Evolutionary conservation across 2,113 vertebrate species (phyloP), one percentile per base, ranked within the genome.

Genomic region (Cephalopterus ornatus): DNA sequence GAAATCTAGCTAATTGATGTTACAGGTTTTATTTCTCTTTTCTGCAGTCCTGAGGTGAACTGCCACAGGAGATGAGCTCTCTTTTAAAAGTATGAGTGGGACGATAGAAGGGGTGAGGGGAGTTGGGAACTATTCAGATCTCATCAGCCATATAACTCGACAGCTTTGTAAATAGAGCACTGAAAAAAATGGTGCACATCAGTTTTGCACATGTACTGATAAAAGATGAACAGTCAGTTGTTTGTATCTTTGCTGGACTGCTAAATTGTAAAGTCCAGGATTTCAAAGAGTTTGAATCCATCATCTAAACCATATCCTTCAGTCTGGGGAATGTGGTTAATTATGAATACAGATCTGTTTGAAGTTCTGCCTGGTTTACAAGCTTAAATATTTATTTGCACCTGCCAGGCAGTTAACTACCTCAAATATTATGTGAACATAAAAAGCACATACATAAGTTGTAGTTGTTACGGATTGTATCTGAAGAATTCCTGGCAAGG

Each of bases 321-420:
- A 61, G 23, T 84, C 86, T 95, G 49, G 83, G 80, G 76, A 91
- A 87, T 74, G 75, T 83, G 74, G 56, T 95, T 96, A 91, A 80
- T 95, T 84, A 84, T 67, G 61, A 59, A 52, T 55, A 59, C 42
- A 59, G 39, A 80, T 86, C 23, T 71, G 52, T 95, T 93, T 95
- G 88, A 97, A 93, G 80, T 95, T 92, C 68, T 89, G 67, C 39
- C 73, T 89, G 83, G 56, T 89, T 94, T 96, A 95, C 73, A 84
- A 86, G 35, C 35, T 92, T 92, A 92, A 92, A 80, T 95, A 92
- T 67, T 95, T 96, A 92, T 95, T 95, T 93, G 76, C 83, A 93
- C 91, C 85, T 96, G 89, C 91, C 83, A 72, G 76, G 68, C 73
- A 92, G 72, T 89, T 86, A 93, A 62, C 59, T 71, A 81, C 47